These are phyloP conservation scores for Mustela nigripes DNA, from an alignment of 2,113 vertebrate species.

Conservation along the genomic window DNA sequence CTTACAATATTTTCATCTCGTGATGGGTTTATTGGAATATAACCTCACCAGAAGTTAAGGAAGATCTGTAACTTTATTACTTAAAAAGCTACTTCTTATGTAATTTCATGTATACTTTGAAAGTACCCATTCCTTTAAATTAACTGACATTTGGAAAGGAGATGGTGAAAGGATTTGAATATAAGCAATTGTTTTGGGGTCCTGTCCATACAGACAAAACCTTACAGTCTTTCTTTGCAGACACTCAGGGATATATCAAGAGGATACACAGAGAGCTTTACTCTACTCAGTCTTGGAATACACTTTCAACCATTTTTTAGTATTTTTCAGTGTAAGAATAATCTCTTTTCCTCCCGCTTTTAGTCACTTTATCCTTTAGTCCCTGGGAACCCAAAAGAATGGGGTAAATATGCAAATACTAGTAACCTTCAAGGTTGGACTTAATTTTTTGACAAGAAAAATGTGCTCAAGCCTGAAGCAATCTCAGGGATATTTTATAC, in stretches of 20 bases:
- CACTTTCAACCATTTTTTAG: not conserved
- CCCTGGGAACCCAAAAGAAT: not conserved
- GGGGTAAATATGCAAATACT: not conserved
- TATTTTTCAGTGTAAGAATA: not conserved
- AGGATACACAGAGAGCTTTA: not conserved
- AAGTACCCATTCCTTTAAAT: slow-evolving; percentile 25
- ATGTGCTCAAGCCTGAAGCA: not conserved
- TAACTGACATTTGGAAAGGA: slow-evolving; percentile 17
- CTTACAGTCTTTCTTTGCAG: not conserved
- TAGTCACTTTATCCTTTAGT: not conserved
- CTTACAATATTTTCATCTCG: not conserved
- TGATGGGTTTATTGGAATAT: not conserved
- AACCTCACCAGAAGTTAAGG: not conserved
- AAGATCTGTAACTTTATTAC: not conserved
- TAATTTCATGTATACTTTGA: not conserved
- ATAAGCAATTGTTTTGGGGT: not conserved
- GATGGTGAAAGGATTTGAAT: not conserved
- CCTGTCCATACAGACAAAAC: not conserved
- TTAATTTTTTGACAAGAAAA: slow-evolving; percentile 59
- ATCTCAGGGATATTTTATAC: slow-evolving; percentile 36
- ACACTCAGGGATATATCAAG: not conserved
- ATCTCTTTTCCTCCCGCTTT: not conserved
- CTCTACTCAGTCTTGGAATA: not conserved
- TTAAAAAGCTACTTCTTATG: not conserved
- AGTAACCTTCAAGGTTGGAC: not conserved